Conservation (phyloP, 2,113 vertebrate species). For the Petrocephalus zakoni region DNA sequence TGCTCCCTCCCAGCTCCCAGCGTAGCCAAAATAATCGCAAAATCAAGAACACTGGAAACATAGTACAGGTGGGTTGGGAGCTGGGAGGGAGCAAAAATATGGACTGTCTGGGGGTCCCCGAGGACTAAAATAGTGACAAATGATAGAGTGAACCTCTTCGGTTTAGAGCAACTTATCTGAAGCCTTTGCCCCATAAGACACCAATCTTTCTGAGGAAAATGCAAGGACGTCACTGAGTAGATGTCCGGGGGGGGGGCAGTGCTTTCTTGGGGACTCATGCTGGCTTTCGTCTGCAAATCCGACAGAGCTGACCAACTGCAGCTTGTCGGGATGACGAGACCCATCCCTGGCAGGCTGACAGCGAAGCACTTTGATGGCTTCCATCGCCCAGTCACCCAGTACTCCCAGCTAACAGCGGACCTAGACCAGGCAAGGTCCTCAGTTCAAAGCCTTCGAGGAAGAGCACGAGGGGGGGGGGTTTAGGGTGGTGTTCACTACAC, state of each 20-base stretch:
- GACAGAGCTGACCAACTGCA: neutral
- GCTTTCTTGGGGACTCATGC: neutral
- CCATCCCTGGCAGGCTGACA: neutral
- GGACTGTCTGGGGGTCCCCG: neutral
- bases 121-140: neutral
- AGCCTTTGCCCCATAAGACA: neutral
- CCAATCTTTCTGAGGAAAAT: neutral
- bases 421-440: neutral
- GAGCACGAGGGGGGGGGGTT: neutral
- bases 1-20: neutral
- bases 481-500: neutral
- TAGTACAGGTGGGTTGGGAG: neutral
- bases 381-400: neutral
- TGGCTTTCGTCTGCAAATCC: neutral
- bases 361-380: neutral
- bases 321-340: neutral
- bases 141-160: neutral
- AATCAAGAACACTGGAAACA: neutral
- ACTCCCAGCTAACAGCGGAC: neutral
- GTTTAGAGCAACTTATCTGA: neutral
- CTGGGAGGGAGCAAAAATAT: neutral
- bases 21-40: neutral
- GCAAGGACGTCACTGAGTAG: neutral
- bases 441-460: neutral
- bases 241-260: neutral